Evolutionary conservation across 2,113 vertebrate species (phyloP).

Genomic region (Cebus imitator): DNA sequence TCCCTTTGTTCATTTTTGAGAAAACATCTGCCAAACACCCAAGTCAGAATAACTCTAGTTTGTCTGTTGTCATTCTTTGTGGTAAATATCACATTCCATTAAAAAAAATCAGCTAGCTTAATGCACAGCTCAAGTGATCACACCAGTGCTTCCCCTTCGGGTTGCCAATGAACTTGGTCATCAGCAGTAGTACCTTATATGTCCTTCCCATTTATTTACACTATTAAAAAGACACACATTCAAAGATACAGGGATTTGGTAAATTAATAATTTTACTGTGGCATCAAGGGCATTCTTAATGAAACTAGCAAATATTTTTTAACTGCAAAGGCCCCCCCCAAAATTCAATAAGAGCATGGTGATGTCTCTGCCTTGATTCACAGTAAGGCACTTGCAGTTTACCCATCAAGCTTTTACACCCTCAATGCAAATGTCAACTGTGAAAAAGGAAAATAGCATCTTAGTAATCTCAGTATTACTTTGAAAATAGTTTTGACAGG

Average conservation of each 20-base stretch:
- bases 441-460: not conserved
- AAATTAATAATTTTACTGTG: not conserved
- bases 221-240: not conserved
- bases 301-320: not conserved
- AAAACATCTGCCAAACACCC: not conserved
- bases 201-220: not conserved
- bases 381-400: rapidly evolving
- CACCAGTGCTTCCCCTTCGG: not conserved
- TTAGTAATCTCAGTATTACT: not conserved
- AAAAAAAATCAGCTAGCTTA: not conserved
- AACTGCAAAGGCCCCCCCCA: not conserved
- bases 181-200: too few species aligned
- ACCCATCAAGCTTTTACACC: not conserved
- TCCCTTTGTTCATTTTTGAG: not conserved
- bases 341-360: rapidly evolving
- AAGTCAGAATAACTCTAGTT: not conserved
- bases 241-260: not conserved
- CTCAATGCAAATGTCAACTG: not conserved
- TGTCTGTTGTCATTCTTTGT: not conserved
- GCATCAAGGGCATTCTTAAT: not conserved
- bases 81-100: not conserved
- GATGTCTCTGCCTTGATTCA: not conserved
- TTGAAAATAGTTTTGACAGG: not conserved
- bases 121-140: not conserved
- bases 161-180: not conserved